Conservation (phyloP, 2,797 vertebrate genomes). For the Caiman crocodilus region DNA sequence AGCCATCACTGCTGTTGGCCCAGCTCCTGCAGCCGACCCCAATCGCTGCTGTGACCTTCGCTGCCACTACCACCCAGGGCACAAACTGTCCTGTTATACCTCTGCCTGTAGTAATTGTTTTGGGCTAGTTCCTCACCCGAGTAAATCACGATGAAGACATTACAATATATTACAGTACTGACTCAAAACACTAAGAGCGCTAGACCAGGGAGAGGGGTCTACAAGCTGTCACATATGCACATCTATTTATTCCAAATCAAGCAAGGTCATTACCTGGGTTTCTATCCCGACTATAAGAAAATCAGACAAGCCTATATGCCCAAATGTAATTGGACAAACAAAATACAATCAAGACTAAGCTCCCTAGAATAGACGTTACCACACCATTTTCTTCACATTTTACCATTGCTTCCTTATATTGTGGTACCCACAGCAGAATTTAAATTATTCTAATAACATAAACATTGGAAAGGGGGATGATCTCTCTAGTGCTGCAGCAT, state of each 20-base stretch:
- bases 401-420: background rate
- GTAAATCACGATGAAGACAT: background rate
- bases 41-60: too few relatives aligned
- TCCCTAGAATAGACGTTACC: background rate
- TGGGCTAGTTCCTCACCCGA: background rate
- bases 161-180: background rate
- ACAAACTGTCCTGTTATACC: too few relatives aligned
- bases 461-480: rapidly evolving
- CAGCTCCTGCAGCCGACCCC: too few relatives aligned
- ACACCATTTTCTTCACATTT: background rate
- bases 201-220: background rate
- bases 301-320: background rate
- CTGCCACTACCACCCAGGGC: too few relatives aligned
- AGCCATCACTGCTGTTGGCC: too few relatives aligned
- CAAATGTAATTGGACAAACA: background rate
- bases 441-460: rapidly evolving
- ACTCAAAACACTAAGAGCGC: background rate
- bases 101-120: background rate
- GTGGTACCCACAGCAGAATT: background rate
- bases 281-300: background rate
- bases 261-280: background rate
- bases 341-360: background rate
- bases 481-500: background rate
- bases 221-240: background rate
- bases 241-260: background rate